A percentile compares a stretch with the other conserved stretches of the same genome.
Conservation (phyloP, 1,140 invertebrate genomes). For the Listronotus bonariensis region DNA sequence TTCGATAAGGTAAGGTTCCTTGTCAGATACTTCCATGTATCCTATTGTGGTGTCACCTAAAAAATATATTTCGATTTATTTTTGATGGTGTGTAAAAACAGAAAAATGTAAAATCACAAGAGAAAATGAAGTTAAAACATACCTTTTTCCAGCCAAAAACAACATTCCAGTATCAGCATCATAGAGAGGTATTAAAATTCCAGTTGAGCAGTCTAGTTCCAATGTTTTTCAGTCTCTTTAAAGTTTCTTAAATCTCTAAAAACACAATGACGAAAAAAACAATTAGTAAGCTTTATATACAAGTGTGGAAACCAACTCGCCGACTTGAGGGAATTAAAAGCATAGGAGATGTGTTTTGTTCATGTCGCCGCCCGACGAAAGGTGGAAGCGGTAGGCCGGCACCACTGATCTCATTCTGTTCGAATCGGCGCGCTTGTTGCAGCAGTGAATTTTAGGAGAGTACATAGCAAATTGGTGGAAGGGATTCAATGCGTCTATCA, state of each 20-base stretch:
- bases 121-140: slow-evolving; percentile 3
- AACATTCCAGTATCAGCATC: slow-evolving; percentile 93
- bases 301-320: no score
- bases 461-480: no score
- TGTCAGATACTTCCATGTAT: slow-evolving; percentile 84
- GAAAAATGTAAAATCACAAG: not conserved
- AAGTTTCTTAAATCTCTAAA: slow-evolving; percentile 80
- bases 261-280: not conserved
- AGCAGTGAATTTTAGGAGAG: no score
- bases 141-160: slow-evolving; percentile 88
- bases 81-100: not conserved
- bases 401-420: no score
- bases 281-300: no score
- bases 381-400: no score
- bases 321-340: no score
- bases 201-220: slow-evolving; percentile 87
- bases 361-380: no score
- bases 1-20: slow-evolving; percentile 83
- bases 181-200: slow-evolving; percentile 86
- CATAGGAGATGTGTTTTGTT: no score
- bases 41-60: slow-evolving; percentile 78
- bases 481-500: no score
- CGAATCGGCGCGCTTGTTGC: no score
- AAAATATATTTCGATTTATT: slow-evolving; percentile 11
- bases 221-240: slow-evolving; percentile 73